Evolutionary conservation across 2,797 vertebrate genomes (phyloP), one percentile per base, ranked within the genome.

Genomic region (Enoplosus armatus): DNA sequence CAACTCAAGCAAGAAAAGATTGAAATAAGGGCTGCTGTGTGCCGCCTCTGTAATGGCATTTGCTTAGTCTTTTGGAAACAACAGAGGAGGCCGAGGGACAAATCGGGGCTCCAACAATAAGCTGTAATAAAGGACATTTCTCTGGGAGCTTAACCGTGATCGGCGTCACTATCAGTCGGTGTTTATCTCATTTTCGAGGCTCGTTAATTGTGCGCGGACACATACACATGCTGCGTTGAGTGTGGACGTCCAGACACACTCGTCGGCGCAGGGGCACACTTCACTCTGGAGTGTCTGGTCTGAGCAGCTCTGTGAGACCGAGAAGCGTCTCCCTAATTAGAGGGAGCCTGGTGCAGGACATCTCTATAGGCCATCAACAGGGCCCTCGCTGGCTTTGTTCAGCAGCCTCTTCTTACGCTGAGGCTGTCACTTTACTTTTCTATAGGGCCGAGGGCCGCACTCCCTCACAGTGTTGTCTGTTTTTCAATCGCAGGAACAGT

Each of bases 1-100:
- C 93, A 94, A 94, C 87, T 95, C 84, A 92, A 94, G 94, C 94
- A 93, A 90, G 92, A 93, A 72, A 70, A 94, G 92, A 96, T 95
- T 92, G 93, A 90, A 83, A 85, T 96, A 95, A 95, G 93, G 93
- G 92, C 90, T 90, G 80, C 54, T 87, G 70, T 83, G 80, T 87
- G 82, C 76, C 65, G 75, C 66, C 87, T 74, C 90, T 89, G 80
- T 94, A 90, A 92, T 94, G 92, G 93, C 84, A 86, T 94, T 86
- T 93, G 92, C 85, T 92, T 92, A 95, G 83, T 95, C 92, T 91
- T 88, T 94, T 83, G 95, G 94, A 96, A 95, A 93, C 79, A 92
- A 90, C 85, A 81, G 84, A 86, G 89, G 80, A 86, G 82, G 86
- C 79, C 73, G 83, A 80, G 82, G 81, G 72, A 79, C 73, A n/a